These are phyloP conservation scores for Agelas oroides DNA, from an alignment of 37 sponge, comb jelly and placozoan genomes.

Conservation along the genomic window DNA sequence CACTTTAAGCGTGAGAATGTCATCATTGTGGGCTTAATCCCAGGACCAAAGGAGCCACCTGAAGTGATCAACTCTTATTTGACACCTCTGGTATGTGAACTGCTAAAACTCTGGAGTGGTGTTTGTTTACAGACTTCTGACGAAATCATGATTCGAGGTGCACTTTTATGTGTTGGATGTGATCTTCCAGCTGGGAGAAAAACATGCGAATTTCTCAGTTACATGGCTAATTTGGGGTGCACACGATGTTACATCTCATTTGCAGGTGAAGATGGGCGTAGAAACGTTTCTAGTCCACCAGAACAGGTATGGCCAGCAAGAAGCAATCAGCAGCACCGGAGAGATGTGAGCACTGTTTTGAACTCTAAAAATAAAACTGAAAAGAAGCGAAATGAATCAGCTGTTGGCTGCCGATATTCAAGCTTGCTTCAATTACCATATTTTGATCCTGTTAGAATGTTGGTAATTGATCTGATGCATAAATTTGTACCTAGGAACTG, in stretches of 20 bases:
- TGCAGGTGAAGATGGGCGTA: neutral
- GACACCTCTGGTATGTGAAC: neutral
- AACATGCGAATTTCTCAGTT: conserved; percentile 46
- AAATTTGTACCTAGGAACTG: conserved; percentile 28
- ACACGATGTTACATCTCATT: conserved; percentile 23
- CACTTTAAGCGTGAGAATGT: conserved; percentile 33
- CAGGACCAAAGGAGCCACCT: conserved; percentile 29
- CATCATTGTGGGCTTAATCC: conserved; percentile 27
- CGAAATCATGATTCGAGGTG: neutral
- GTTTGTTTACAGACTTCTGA: neutral
- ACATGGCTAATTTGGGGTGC: conserved; percentile 41
- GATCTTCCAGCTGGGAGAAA: conserved; percentile 20
- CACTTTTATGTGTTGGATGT: neutral
- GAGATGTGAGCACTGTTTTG: neutral
- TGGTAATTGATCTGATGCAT: conserved; percentile 27
- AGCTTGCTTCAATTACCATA: neutral
- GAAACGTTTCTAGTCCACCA: neutral
- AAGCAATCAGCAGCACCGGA: conserved; percentile 5
- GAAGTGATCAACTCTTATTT: conserved; percentile 1
- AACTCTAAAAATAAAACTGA: neutral
- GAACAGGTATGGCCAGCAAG: neutral
- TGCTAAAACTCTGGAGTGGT: conserved; percentile 8
- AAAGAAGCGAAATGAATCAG: neutral
- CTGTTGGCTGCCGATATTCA: conserved; percentile 7
- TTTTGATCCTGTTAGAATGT: neutral